Evolutionary conservation across 2,113 vertebrate species (phyloP), one percentile per base, ranked within the genome.

Genomic region (Microtus pennsylvanicus): DNA sequence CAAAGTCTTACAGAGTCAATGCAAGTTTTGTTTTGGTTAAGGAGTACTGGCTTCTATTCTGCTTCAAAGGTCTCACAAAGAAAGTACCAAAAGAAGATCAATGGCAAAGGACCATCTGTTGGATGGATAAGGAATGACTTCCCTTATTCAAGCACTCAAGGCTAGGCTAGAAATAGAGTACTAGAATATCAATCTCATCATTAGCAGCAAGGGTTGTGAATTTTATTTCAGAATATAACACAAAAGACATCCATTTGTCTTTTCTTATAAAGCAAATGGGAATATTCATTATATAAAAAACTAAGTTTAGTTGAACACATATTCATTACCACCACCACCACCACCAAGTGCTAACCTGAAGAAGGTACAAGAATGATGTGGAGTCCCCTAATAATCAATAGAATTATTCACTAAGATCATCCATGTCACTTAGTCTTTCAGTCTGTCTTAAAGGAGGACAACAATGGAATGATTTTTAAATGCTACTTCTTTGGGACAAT

Each of bases 161-260:
- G 50, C 70, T 45, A 83, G 38, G 74, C 81, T 92, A 89, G 82
- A 86, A 78, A 38, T 13, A 82, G 47, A 75, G 76, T 28, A 63
- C 70, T 91, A 72, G 81, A 89, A 80, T 88, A 87, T 95, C 83
- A 86, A 92, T 74, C 72, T 67, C 30, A 92, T 35, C 4, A 85
- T 70, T 75, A 89, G 19, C 86, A 96, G 45, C 45, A 89, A 2
- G 45, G 83, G 82, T 70, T 95, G 58, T 90, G 52, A 97, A 94
- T 97, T 90, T 95, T 28, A 75, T 98, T 95, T 83, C 81, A 81
- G 50, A 94, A 95, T 91, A 86, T 65, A 89, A 93, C 63, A 33
- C 4, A 90, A 83, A 89, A 94, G 69, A 78, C 19, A 87, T 52
- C 1, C 28, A 12, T 91, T 47, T 12, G 76, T 11, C 33, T 83